Percentiles rank a stretch among this genome's conserved stretches.
Evolutionary conservation across 2,888 invertebrate genomes (phyloP).

Genomic region (Creontiades dilutus): DNA sequence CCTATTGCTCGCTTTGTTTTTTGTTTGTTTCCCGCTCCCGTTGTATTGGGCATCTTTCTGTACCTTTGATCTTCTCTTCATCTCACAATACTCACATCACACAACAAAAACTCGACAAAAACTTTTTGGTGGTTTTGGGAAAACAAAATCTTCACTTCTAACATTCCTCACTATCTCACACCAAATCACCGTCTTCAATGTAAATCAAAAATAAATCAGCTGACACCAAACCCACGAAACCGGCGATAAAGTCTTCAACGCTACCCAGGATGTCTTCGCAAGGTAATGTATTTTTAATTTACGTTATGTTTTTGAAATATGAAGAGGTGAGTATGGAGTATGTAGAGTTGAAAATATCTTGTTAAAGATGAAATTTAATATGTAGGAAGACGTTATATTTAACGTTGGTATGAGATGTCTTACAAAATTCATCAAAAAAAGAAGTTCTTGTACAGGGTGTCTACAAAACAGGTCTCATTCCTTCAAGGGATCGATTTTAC

Average conservation of each 20-base stretch:
- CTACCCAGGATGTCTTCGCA: conserved; percentile 95
- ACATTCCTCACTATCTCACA: conserved; percentile 10
- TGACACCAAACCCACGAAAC: conserved; percentile 96
- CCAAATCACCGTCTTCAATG: not conserved
- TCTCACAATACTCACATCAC: not conserved
- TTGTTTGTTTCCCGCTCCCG: conserved; percentile 23
- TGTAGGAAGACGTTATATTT: too few relatives aligned
- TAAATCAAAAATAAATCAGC: conserved; percentile 80
- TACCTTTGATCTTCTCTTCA: conserved; percentile 35
- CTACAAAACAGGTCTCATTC: too few relatives aligned
- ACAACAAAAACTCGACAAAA: not conserved
- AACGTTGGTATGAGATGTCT: too few relatives aligned
- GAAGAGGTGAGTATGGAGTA: too few relatives aligned
- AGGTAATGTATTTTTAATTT: conserved; percentile 83
- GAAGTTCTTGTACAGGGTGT: too few relatives aligned
- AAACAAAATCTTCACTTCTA: conserved; percentile 5
- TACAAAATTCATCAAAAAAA: too few relatives aligned
- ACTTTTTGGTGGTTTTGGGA: conserved; percentile 35
- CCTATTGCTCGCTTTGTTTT: conserved; percentile 12
- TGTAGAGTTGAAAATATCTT: too few relatives aligned
- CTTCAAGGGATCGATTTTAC: too few relatives aligned
- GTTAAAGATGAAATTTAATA: too few relatives aligned
- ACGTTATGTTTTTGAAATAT: too few relatives aligned
- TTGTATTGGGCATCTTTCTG: conserved; percentile 16
- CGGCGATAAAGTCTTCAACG: conserved; percentile 97